Conservation (phyloP, 1,140 invertebrate species). For the Apocrypta bakeri region DNA sequence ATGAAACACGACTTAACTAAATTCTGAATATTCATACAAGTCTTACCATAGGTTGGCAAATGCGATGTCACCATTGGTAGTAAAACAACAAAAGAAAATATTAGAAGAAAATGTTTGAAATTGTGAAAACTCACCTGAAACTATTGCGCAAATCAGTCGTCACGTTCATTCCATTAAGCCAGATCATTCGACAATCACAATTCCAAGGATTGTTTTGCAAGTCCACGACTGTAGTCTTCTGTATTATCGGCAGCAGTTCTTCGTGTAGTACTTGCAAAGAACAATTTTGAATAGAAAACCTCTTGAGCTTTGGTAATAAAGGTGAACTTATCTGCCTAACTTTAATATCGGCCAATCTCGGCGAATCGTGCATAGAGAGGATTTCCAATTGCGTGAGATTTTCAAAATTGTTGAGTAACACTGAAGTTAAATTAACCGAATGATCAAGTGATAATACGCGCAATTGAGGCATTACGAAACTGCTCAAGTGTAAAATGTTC, state of each 20-base stretch:
- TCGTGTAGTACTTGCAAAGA: constrained; percentile 58
- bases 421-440: constrained; percentile 63
- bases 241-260: constrained; percentile 64
- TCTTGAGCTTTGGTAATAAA: constrained; percentile 63
- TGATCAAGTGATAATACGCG: constrained; percentile 61
- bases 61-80: too few species aligned
- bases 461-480: constrained; percentile 62
- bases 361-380: constrained; percentile 61
- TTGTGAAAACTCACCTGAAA: constrained; percentile 64
- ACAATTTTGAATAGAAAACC: constrained; percentile 63
- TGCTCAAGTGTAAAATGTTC: constrained; percentile 57
- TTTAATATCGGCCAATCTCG: constrained; percentile 57
- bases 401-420: constrained; percentile 67
- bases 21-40: not conserved
- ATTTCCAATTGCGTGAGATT: constrained; percentile 64
- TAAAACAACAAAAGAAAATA: too few species aligned
- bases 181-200: constrained; percentile 71
- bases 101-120: too few species aligned
- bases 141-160: constrained; percentile 60
- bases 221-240: constrained; percentile 63
- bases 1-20: not conserved
- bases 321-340: constrained; percentile 55
- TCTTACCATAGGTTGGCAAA: not conserved
- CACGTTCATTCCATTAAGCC: constrained; percentile 63
- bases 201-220: constrained; percentile 72